Evolutionary conservation across 2,113 vertebrate genomes (phyloP).

Genomic region (Nothoprocta perdicaria): DNA sequence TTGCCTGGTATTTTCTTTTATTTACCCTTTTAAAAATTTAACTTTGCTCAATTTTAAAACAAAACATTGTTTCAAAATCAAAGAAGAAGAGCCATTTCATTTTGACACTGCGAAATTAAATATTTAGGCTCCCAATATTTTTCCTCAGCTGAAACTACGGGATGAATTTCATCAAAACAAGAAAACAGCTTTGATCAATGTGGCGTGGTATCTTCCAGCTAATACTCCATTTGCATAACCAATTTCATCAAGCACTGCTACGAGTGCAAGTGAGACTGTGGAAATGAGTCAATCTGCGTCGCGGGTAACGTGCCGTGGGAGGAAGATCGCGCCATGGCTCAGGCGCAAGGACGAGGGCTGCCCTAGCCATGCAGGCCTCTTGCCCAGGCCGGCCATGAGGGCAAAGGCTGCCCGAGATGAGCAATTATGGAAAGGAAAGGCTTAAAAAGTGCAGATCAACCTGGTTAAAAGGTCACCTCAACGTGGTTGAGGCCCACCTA

Average conservation of each 20-base stretch:
- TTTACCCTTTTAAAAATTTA: not conserved
- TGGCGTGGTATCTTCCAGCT: constrained; percentile 8
- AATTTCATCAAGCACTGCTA: constrained; percentile 34
- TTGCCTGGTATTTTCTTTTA: not conserved
- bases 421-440: not conserved
- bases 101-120: constrained; percentile 33
- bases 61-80: constrained; percentile 50
- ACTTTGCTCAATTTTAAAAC: constrained; percentile 36
- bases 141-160: constrained; percentile 1
- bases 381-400: not conserved
- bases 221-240: constrained; percentile 63
- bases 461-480: not conserved
- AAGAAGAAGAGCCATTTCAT: constrained; percentile 2
- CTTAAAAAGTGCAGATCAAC: not conserved
- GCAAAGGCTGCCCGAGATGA: not conserved
- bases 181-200: constrained; percentile 57
- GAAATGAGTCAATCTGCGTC: constrained; percentile 24
- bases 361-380: not conserved
- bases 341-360: not conserved
- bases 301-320: constrained; percentile 7
- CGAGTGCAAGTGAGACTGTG: not conserved
- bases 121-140: constrained; percentile 36
- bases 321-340: not conserved
- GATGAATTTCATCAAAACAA: constrained; percentile 48
- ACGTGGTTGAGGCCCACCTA: not conserved